Percentiles rank a stretch among this genome's conserved stretches.
Evolutionary conservation across 2,888 invertebrate genomes (phyloP).

Genomic region (Pedicia rivosa): DNA sequence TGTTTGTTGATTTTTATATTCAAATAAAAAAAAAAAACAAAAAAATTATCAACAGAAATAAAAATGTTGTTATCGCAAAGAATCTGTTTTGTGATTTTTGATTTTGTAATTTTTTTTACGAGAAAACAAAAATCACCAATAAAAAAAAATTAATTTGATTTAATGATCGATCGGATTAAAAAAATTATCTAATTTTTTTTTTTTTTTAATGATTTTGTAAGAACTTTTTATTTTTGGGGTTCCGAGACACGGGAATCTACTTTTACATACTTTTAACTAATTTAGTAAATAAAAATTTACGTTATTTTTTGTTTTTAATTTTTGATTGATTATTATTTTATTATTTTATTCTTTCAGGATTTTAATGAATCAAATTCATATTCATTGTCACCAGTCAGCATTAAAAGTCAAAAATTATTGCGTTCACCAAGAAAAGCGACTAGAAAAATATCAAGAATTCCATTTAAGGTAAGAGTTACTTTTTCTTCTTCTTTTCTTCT

Average conservation of each 20-base stretch:
- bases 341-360: slow-evolving; percentile 39
- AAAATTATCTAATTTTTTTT: neutral
- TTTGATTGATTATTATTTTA: no score
- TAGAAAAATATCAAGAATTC: slow-evolving; percentile 94
- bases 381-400: slow-evolving; percentile 88
- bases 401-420: slow-evolving; percentile 85
- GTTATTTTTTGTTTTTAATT: slow-evolving; percentile 2
- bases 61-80: no score
- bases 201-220: no score
- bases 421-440: slow-evolving; percentile 95
- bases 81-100: no score
- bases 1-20: no score
- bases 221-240: no score
- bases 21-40: no score
- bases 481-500: slow-evolving; percentile 1
- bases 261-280: no score
- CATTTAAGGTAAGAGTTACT: slow-evolving; percentile 55
- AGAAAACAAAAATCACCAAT: no score
- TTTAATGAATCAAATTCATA: slow-evolving; percentile 75
- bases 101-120: no score
- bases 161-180: neutral
- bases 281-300: neutral
- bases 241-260: no score
- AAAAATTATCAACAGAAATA: no score
- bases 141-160: neutral